Conservation (phyloP, 2,888 invertebrate genomes). For the Torymus tubicola region DNA sequence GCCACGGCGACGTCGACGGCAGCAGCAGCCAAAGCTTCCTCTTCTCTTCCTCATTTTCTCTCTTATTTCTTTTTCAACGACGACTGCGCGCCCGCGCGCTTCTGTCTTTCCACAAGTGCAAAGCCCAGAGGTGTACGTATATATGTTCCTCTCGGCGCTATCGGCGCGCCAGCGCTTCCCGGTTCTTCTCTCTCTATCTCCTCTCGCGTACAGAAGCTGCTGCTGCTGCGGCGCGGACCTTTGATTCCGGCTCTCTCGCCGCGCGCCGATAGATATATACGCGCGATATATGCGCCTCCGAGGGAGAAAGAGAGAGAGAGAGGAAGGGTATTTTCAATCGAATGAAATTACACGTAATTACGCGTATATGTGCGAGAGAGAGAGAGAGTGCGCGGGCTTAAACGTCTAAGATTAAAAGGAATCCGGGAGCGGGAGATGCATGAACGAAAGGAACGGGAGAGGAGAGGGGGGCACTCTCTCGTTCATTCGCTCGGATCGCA, state of each 20-base stretch:
- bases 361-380: constrained; percentile 57
- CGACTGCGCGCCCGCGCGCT: too few species aligned
- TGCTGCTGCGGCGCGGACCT: constrained; percentile 7
- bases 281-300: constrained; percentile 9
- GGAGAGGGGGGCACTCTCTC: not conserved
- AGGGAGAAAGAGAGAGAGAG: not conserved
- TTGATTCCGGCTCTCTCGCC: constrained; percentile 21
- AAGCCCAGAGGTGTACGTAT: not conserved
- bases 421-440: constrained; percentile 60
- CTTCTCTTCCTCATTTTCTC: constrained; percentile 27
- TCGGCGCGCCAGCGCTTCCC: not conserved
- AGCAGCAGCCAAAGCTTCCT: not conserved
- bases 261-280: constrained; percentile 7
- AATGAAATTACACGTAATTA: constrained; percentile 69
- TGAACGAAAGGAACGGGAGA: constrained; percentile 5
- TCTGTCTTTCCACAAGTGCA: not conserved
- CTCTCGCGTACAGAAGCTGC: not conserved
- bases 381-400: constrained; percentile 59
- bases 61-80: not conserved
- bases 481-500: constrained; percentile 47
- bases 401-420: constrained; percentile 68
- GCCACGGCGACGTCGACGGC: not conserved
- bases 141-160: not conserved
- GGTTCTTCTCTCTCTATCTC: not conserved
- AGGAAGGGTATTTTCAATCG: constrained; percentile 61